These are phyloP conservation scores for Rhinoraja longicauda DNA, from an alignment of 2,797 vertebrate species.

Conservation along the genomic window DNA sequence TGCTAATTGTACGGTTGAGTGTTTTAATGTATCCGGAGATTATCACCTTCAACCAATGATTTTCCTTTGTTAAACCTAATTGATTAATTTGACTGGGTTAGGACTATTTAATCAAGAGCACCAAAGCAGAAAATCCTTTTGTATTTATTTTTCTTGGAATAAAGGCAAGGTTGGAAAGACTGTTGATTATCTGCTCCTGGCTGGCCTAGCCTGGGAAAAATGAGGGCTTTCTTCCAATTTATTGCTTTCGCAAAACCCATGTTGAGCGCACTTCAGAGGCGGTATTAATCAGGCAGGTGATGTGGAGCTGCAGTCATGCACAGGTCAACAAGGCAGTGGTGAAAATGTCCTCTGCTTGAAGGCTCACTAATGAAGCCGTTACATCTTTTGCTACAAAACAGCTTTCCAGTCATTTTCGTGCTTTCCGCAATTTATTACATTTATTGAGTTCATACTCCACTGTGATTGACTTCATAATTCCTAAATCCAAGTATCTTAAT, in stretches of 20 bases:
- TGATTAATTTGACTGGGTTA: not conserved
- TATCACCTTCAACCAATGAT: not conserved
- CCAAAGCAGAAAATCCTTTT: not conserved
- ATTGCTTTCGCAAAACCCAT: not conserved
- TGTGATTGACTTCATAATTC: not conserved
- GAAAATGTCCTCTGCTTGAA: not conserved
- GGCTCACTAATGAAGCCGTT: not conserved
- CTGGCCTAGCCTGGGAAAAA: not conserved
- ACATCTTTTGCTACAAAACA: not conserved
- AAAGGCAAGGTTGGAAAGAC: not conserved
- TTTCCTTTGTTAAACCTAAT: conserved; percentile 22
- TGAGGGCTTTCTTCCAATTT: not conserved
- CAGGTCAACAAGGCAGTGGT: not conserved
- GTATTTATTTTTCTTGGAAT: not conserved
- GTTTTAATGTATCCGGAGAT: not conserved
- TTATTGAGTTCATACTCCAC: not conserved
- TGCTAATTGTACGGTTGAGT: not conserved
- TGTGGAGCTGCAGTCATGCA: not conserved
- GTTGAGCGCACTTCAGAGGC: not conserved
- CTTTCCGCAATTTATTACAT: not conserved
- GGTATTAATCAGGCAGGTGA: too few relatives aligned
- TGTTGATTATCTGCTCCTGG: not conserved
- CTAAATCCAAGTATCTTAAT: not conserved
- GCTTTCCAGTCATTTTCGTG: not conserved
- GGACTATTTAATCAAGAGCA: conserved; percentile 2